phyloP scores from a whole-genome alignment of 1,140 invertebrate species.

The Andricus grossulariae region DNA sequence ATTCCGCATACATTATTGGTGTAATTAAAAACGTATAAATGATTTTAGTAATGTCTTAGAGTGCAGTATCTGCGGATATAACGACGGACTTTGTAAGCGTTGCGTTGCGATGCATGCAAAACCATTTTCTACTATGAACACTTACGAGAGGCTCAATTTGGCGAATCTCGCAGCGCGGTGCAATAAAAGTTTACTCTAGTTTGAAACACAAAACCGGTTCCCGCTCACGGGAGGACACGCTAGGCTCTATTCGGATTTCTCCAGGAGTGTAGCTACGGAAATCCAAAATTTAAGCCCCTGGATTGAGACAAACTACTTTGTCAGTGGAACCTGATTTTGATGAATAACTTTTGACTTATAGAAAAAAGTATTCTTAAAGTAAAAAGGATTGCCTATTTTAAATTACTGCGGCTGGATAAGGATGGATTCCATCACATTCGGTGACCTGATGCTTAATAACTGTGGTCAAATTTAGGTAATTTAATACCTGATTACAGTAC shows the following conservation, averaged over 20 bases:
- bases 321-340: background rate
- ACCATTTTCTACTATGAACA: conserved; percentile 13
- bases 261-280: conserved; percentile 8
- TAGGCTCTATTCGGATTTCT: conserved; percentile 56
- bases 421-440: no score
- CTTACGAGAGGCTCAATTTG: conserved; percentile 45
- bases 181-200: conserved; percentile 70
- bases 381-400: no score
- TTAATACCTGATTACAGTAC: conserved; percentile 3
- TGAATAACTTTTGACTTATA: background rate
- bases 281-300: background rate
- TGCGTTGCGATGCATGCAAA: background rate
- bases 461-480: conserved; percentile 12
- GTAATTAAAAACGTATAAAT: conserved; percentile 19
- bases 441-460: background rate
- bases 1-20: background rate
- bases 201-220: conserved; percentile 65
- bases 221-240: conserved; percentile 60
- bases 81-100: conserved; percentile 2
- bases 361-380: no score
- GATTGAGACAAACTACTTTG: background rate
- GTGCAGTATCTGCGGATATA: conserved; percentile 3
- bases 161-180: conserved; percentile 46
- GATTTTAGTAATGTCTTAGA: conserved; percentile 20
- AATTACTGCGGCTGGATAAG: no score